Conservation (phyloP, 2,888 invertebrate species). For the Lasioglossum malachurum region DNA sequence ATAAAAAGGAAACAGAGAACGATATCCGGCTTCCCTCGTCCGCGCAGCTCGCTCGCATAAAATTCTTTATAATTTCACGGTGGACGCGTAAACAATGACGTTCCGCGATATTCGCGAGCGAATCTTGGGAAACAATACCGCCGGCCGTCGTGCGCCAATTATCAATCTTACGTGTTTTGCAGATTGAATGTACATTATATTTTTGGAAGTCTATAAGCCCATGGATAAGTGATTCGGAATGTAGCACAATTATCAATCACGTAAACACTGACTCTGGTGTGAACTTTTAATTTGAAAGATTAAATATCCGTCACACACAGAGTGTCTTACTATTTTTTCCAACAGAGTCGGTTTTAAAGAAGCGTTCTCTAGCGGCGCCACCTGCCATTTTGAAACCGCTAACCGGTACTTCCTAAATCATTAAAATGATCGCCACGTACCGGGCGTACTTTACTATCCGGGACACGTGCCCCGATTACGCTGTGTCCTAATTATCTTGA, state of each 20-base stretch:
- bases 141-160: neutral
- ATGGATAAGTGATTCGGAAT: no score
- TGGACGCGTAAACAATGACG: slow-evolving; percentile 9
- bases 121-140: neutral
- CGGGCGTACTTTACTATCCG: slow-evolving; percentile 70
- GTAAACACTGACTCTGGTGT: neutral
- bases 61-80: slow-evolving; percentile 25
- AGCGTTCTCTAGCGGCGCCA: neutral
- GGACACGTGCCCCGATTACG: slow-evolving; percentile 74
- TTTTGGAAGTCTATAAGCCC: no score
- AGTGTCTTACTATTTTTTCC: no score
- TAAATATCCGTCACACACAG: neutral
- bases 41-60: neutral
- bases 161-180: neutral
- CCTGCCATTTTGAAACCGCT: neutral
- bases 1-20: slow-evolving; percentile 1
- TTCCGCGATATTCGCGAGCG: neutral
- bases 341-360: neutral
- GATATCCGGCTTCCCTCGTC: neutral
- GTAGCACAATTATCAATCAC: neutral
- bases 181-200: neutral
- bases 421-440: slow-evolving; percentile 76
- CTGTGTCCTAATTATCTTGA: slow-evolving; percentile 76
- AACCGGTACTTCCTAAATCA: slow-evolving; percentile 66
- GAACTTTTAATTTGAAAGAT: neutral